Percentiles rank a stretch among this genome's conserved stretches.
These are phyloP conservation scores for Myzus persicae DNA, from an alignment of 1,140 invertebrate species.

Conservation along the genomic window DNA sequence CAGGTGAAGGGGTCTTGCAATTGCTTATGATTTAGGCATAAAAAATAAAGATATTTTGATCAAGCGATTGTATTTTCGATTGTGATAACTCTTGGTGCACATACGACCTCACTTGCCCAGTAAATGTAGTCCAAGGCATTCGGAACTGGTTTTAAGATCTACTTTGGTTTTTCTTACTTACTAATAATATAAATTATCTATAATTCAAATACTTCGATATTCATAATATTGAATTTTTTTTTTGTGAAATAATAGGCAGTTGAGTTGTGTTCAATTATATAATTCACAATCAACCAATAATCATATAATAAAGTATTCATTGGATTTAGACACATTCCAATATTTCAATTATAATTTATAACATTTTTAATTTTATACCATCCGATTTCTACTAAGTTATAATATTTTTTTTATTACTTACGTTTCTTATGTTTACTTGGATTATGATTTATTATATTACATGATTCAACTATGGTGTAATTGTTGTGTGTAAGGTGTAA, in stretches of 20 bases:
- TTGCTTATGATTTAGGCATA: not conserved
- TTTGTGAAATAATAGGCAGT: not conserved
- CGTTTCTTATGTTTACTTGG: not conserved
- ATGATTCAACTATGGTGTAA: not conserved
- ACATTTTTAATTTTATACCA: not conserved
- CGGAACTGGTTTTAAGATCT: slow-evolving; percentile 38
- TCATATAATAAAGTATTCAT: not conserved
- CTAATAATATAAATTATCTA: not conserved
- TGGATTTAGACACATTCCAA: not conserved
- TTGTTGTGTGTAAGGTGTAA: not conserved
- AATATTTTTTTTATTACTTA: not conserved
- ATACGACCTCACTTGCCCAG: not conserved
- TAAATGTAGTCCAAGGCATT: slow-evolving; percentile 43
- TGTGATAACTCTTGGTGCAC: not conserved
- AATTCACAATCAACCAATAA: not conserved
- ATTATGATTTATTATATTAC: too few relatives aligned
- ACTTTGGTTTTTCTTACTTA: not conserved
- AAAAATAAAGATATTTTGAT: slow-evolving; percentile 14
- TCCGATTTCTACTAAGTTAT: not conserved
- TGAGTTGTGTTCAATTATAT: not conserved
- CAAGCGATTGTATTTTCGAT: not conserved
- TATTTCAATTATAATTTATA: not conserved
- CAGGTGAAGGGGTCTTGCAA: slow-evolving; percentile 26
- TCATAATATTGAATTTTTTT: not conserved
- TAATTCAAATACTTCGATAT: not conserved